A percentile compares a stretch with the other conserved stretches of the same genome.
Evolutionary conservation across 2,113 vertebrate genomes (phyloP).

Genomic region (Ochotona curzoniae): DNA sequence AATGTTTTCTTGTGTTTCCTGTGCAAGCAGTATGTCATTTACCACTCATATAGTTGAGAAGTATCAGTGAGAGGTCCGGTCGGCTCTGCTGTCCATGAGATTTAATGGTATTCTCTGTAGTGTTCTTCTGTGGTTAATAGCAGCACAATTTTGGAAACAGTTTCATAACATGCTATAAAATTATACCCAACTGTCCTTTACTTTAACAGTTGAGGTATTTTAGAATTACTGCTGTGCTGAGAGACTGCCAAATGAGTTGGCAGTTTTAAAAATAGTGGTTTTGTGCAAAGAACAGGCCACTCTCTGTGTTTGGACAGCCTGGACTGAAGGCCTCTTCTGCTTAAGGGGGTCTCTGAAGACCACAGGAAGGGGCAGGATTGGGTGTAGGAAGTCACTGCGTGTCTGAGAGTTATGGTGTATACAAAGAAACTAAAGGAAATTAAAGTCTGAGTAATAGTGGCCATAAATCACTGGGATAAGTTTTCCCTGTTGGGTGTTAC

Average conservation of each 20-base stretch:
- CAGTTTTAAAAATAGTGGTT: not conserved
- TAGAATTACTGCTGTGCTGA: not conserved
- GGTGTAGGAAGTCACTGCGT: not conserved
- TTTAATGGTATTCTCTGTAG: not conserved
- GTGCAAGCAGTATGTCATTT: not conserved
- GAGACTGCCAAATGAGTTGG: not conserved
- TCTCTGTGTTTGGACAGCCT: not conserved
- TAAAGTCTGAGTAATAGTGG: not conserved
- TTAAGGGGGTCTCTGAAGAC: not conserved
- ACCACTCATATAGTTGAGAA: too few species aligned
- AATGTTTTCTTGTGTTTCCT: not conserved
- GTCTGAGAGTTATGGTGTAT: not conserved
- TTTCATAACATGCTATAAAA: not conserved
- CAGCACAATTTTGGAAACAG: not conserved
- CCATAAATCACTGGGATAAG: not conserved
- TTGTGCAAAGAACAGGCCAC: not conserved
- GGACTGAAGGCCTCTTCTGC: not conserved
- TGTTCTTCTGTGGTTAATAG: not conserved
- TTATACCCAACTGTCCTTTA: not conserved
- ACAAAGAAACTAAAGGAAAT: constrained; percentile 26
- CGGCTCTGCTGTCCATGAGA: not conserved
- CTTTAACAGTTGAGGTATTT: not conserved
- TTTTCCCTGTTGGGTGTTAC: not conserved
- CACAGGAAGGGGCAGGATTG: not conserved
- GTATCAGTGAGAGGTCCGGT: not conserved